Evolutionary conservation across 2,113 vertebrate genomes (phyloP).

Genomic region (Grus americana): DNA sequence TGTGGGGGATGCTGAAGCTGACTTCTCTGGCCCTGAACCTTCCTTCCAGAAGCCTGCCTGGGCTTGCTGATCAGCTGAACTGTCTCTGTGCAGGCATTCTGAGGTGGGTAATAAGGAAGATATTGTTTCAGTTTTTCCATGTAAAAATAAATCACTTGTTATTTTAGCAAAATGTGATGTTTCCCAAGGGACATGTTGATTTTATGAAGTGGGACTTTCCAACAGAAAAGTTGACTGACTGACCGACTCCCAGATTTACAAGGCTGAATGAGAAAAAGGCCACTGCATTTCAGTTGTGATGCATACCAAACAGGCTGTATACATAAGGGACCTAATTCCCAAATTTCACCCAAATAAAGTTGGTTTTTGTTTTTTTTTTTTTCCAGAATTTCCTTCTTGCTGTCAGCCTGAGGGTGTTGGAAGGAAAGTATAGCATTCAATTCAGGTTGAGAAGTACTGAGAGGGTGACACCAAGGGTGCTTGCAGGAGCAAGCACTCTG

Average conservation of each 20-base stretch:
- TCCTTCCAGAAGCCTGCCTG: not conserved
- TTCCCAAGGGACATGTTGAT: not conserved
- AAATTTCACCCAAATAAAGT: not conserved
- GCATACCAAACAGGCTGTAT: not conserved
- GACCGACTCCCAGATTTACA: not conserved
- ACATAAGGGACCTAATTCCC: not conserved
- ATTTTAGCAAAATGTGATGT: not conserved
- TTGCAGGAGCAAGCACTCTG: not conserved
- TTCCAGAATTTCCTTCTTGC: not conserved
- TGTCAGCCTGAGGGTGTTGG: not conserved
- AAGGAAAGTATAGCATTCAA: not conserved
- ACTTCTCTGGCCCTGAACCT: not conserved
- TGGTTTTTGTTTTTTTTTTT: not conserved
- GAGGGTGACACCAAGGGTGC: not conserved
- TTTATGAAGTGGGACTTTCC: not conserved
- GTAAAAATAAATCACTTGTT: not conserved
- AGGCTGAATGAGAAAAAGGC: not conserved
- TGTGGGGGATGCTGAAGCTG: not conserved
- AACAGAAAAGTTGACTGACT: not conserved
- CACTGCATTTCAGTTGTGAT: not conserved
- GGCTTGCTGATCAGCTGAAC: not conserved
- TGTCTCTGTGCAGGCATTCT: not conserved
- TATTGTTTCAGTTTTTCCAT: not conserved
- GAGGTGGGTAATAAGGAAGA: not conserved
- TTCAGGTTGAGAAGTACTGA: fast-evolving